Base-by-base conservation (phyloP, 1,140 invertebrate species). In the Brachystomella parvula region DNA sequence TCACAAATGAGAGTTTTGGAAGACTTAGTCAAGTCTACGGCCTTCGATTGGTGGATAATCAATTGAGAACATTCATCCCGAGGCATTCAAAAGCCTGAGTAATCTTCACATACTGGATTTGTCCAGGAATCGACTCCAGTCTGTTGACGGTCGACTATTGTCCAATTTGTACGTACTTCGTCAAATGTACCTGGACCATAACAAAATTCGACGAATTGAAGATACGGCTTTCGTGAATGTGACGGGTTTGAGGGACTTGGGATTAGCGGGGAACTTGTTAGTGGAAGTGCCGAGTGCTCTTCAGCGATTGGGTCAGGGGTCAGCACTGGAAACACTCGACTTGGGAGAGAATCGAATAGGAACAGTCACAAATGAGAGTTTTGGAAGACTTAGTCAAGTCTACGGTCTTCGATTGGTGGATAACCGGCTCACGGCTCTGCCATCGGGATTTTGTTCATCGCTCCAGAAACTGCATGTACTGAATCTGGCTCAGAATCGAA, bases 101-200 rank as follows among this genome's bases (percentile, higher is more conserved):
- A 93, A 93, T 76, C 78, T 94, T 53, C 89, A 93, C 75, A 90
- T 89, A 1, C 76, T 94, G 6, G 89, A 92, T 75, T 79, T 95
- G 35, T 89, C 89, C 39, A 86, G 92, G 74, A 94, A 95, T 77
- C 82, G 87, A 31, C 80, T 94, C 21, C 87, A 89, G 70, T 85
- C 86, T 9, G 82, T 94, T 68, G 89, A 90, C 65, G 82, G 87
- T 47, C 85, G 87, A 65, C 81, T 92, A 44, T 90, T 94, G 77
- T 90, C 92, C 76, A 90, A 90, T 0, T 79, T 93, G 26, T 90
- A 87, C 77, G 88, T 92, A 21, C 78, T 94, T 3, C 90, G 85
- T 71, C 89, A 90, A 77, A 79, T 94, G 19, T 90, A 87, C 9
- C 79, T 94, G 0, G 91, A 91, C 74, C 89, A 89, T 68, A 94